Percentiles rank a stretch among this genome's conserved stretches.
Conservation (phyloP, 2,888 invertebrate species). For the Sylvicola fuscatus region DNA sequence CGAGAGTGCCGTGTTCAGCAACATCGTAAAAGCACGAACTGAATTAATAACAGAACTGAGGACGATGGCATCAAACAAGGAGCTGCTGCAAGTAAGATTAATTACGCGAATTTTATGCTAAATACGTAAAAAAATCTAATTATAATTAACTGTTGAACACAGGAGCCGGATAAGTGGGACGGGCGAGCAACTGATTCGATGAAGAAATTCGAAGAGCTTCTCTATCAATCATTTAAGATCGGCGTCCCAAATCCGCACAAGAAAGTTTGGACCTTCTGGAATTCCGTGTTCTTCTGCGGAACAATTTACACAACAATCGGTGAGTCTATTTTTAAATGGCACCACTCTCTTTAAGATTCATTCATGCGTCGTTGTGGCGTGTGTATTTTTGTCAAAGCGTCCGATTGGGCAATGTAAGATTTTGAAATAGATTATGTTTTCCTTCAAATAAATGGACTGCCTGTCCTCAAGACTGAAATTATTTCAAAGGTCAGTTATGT, state of each 20-base stretch:
- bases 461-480: no score
- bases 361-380: no score
- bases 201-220: conserved; percentile 32
- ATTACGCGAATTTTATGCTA: no score
- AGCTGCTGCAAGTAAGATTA: conserved; percentile 13
- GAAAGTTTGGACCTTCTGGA: conserved; percentile 60
- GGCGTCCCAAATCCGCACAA: conserved; percentile 17
- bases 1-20: conserved; percentile 16
- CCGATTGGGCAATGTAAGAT: no score
- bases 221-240: conserved; percentile 29
- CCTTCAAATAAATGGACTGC: no score
- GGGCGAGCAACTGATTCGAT: conserved; percentile 28
- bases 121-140: no score
- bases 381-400: no score
- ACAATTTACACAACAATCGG: conserved; percentile 82
- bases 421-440: no score
- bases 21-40: conserved; percentile 9
- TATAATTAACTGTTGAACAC: no score
- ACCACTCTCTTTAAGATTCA: no score
- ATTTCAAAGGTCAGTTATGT: no score
- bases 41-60: conserved; percentile 16
- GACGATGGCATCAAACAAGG: conserved; percentile 19
- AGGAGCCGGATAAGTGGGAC: conserved; percentile 27
- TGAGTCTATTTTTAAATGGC: conserved; percentile 29
- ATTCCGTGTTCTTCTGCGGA: conserved; percentile 68